Conservation (phyloP, 2,113 vertebrate species). For the Albula glossodonta region DNA sequence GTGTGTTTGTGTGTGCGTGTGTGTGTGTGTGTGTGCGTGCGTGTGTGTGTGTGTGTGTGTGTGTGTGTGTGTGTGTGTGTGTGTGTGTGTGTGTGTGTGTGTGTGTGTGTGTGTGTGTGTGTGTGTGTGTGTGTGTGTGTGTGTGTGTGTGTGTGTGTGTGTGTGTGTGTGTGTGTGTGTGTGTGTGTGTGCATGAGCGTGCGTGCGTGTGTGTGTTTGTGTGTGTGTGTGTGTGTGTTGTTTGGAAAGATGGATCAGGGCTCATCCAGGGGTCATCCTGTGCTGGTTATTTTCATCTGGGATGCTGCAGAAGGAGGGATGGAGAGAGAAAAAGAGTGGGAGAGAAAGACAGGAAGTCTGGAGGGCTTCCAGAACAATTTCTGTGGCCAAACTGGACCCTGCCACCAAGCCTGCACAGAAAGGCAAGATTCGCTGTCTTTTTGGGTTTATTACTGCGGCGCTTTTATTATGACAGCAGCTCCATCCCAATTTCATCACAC, state of each 20-base stretch:
- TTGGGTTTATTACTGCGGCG: not conserved
- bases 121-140: too few species aligned
- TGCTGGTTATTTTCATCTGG: not conserved
- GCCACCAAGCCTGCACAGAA: not conserved
- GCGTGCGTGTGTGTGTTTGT: not conserved
- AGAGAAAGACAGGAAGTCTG: not conserved
- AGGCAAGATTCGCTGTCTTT: not conserved
- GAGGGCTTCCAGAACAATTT: not conserved
- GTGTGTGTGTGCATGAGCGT: too few species aligned
- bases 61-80: too few species aligned
- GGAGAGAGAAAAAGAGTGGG: not conserved
- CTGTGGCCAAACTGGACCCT: not conserved
- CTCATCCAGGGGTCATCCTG: conserved; percentile 40
- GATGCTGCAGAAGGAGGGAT: too few species aligned
- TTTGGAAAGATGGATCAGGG: too few species aligned
- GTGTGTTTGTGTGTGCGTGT: too few species aligned
- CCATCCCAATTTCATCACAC: not conserved
- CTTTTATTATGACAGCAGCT: not conserved
- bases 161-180: too few species aligned
- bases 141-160: too few species aligned
- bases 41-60: too few species aligned
- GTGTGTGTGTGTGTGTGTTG: not conserved
- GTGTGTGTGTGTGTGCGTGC: too few species aligned
- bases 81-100: too few species aligned
- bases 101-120: too few species aligned